Conservation (phyloP, 1,140 invertebrate species). For the Trinorchestia longiramus region DNA sequence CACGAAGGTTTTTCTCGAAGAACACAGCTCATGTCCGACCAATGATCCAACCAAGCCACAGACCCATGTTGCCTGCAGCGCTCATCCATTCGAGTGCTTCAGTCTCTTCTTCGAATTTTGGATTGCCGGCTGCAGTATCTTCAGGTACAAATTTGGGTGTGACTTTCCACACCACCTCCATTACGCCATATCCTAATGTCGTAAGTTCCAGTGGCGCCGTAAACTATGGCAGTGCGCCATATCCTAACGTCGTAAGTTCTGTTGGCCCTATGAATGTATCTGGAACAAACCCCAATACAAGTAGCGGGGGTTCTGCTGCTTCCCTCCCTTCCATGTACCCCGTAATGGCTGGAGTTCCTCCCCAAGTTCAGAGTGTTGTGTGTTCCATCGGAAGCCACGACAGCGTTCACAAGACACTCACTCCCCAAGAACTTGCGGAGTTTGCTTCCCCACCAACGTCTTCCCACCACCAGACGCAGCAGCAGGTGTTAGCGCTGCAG, state of each 20-base stretch:
- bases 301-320: no score
- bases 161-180: not conserved
- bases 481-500: constrained; percentile 10
- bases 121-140: not conserved
- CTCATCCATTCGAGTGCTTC: not conserved
- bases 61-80: not conserved
- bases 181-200: not conserved
- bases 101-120: not conserved
- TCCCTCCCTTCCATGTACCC: not conserved
- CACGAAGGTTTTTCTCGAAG: constrained; percentile 61
- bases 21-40: constrained; percentile 65
- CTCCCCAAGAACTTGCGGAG: constrained; percentile 1
- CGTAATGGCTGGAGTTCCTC: not conserved
- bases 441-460: constrained; percentile 17
- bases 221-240: not conserved
- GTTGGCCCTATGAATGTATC: not conserved
- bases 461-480: not conserved
- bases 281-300: not conserved
- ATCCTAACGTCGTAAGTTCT: not conserved
- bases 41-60: constrained; percentile 47
- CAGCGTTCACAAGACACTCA: not conserved
- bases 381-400: not conserved
- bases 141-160: not conserved
- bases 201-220: not conserved
- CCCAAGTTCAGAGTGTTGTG: not conserved